Percentiles rank a stretch among this genome's conserved stretches.
These are phyloP conservation scores for Osmerus mordax DNA, from an alignment of 2,113 vertebrate species.

Conservation along the genomic window DNA sequence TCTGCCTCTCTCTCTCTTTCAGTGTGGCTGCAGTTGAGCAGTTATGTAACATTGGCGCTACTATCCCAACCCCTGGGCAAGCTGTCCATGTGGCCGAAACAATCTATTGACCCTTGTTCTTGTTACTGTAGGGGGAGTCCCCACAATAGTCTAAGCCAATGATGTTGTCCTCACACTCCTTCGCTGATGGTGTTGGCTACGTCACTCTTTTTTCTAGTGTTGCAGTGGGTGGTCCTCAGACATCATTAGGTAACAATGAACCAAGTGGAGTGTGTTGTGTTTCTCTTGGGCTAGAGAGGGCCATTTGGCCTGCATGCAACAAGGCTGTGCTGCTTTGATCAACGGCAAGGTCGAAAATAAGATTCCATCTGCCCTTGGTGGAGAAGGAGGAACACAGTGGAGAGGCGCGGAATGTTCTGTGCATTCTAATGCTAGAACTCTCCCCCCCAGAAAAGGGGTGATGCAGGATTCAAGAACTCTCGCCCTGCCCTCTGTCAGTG, in stretches of 20 bases:
- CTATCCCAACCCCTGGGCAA: conserved; percentile 5
- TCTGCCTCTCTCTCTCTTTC: too few relatives aligned
- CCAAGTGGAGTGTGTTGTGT: neutral
- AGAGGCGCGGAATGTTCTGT: conserved; percentile 8
- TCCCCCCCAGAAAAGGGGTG: neutral
- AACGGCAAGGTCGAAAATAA: conserved; percentile 50
- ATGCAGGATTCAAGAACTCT: neutral
- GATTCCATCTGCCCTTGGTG: conserved; percentile 38
- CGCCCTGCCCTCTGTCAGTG: too few relatives aligned
- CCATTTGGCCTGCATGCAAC: conserved; percentile 5
- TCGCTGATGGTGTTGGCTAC: too few relatives aligned
- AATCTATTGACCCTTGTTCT: neutral
- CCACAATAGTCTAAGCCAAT: neutral
- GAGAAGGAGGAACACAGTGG: conserved; percentile 3
- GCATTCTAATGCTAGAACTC: neutral
- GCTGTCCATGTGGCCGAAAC: too few relatives aligned
- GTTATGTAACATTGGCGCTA: conserved; percentile 10
- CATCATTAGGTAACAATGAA: neutral
- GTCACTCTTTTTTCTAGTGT: too few relatives aligned
- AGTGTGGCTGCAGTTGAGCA: neutral
- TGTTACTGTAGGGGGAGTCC: neutral
- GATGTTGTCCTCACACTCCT: neutral
- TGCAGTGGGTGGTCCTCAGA: too few relatives aligned
- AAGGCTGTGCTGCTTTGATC: conserved; percentile 27
- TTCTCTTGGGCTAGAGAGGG: neutral